Evolutionary conservation across 2,797 vertebrate species (phyloP), one percentile per base, ranked within the genome.

Genomic region (Helostoma temminkii): DNA sequence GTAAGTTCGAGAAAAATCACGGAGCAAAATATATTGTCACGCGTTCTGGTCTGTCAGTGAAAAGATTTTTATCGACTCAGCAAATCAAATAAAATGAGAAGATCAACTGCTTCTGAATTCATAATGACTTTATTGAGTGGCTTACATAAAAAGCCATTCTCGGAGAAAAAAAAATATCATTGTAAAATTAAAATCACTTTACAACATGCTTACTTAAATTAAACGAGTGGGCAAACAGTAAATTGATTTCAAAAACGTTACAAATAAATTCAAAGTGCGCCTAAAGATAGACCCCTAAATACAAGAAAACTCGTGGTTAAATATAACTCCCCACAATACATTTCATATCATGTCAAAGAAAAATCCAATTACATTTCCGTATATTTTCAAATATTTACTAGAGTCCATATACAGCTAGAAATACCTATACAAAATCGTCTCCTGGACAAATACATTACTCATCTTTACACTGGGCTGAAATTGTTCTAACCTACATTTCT

Each of bases 381-480:
- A 98, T 96, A 97, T 95, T 96, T 95, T 96, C 94, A 96, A 95
- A 97, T 98, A 98, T 98, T 97, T 97, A 97, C 96, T 96, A 95
- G 94, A 95, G 95, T 94, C 94, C 95, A 98, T 97, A 93, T 97
- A 98, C 96, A 99, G 96, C 94, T 95, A 95, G 95, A 98, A 99
- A 97, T 97, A 96, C 95, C 96, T 98, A 97, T 98, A 98, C 97
- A 98, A 98, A 97, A 96, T 95, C 93, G 94, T 95, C 95, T 97
- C 95, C 95, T 94, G 95, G 95, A 96, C 96, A 96, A 96, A 95
- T 96, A 96, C 93, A 86, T 92, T 93, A 96, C 95, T 87, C 95
- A 95, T 94, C 94, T 90, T 93, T 94, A 96, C 90, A 93, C 66
- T 84, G 94, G 94, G 93, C 93, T 95, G 92, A 88, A 90, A 95